These are phyloP conservation scores for Guaruba guarouba DNA, from an alignment of 2,113 vertebrate genomes.

Conservation along the genomic window DNA sequence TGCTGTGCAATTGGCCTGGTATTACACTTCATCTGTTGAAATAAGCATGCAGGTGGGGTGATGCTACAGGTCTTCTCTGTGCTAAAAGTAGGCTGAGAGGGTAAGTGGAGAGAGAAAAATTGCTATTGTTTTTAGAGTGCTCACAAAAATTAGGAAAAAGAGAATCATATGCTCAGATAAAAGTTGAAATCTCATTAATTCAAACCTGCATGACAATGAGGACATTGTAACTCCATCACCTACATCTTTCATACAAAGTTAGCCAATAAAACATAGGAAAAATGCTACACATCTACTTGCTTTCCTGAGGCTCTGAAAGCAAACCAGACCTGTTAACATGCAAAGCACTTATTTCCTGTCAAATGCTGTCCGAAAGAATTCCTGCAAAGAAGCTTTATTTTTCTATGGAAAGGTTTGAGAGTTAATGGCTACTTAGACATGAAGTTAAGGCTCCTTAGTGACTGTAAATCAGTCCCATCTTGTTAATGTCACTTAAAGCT, in stretches of 20 bases:
- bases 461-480: constrained; percentile 26
- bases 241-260: constrained; percentile 1
- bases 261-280: neutral
- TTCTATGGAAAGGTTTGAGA: neutral
- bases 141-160: constrained; percentile 24
- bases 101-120: neutral
- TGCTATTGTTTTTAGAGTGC: neutral
- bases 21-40: neutral
- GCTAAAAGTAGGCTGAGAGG: neutral
- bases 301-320: neutral
- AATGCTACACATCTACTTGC: neutral
- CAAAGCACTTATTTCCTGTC: neutral
- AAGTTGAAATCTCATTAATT: constrained; percentile 33
- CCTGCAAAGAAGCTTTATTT: neutral
- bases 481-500: constrained; percentile 4
- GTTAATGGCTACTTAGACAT: neutral
- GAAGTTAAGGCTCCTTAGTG: neutral
- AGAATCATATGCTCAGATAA: neutral
- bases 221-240: neutral
- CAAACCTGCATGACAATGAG: constrained; percentile 19
- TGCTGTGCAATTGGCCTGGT: neutral
- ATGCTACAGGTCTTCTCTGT: neutral
- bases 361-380: neutral
- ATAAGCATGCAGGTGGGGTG: neutral
- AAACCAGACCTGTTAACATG: neutral